phyloP scores from a whole-genome alignment of 2,888 invertebrate species.

The Bhutanitis thaidina region DNA sequence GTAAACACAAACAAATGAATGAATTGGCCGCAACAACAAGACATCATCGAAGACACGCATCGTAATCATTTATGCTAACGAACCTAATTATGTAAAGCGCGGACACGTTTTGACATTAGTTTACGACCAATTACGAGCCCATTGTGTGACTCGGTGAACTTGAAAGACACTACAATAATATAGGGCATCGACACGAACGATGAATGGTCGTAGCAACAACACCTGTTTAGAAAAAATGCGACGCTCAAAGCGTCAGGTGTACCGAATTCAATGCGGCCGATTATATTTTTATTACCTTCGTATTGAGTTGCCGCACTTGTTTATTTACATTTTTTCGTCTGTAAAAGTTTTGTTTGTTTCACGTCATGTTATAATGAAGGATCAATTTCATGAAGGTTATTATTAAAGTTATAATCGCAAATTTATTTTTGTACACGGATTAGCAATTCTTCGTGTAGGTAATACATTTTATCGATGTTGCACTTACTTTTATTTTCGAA shows the following conservation, averaged over 20 bases:
- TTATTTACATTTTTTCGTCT: constrained; percentile 36
- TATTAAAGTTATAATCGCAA: not conserved
- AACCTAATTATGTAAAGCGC: constrained; percentile 73
- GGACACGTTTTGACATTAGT: constrained; percentile 73
- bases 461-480: not conserved
- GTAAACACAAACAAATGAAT: constrained; percentile 73
- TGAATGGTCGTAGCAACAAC: constrained; percentile 51
- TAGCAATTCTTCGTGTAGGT: not conserved
- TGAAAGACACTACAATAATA: constrained; percentile 69
- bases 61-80: constrained; percentile 76
- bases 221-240: constrained; percentile 68
- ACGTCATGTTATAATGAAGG: constrained; percentile 24
- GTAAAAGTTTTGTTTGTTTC: constrained; percentile 27
- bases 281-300: constrained; percentile 50
- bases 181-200: constrained; percentile 68
- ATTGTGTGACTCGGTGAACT: constrained; percentile 75
- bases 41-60: constrained; percentile 72
- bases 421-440: not conserved
- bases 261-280: constrained; percentile 52
- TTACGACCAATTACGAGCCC: constrained; percentile 70
- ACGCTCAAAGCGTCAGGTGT: constrained; percentile 58
- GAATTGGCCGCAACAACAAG: constrained; percentile 66
- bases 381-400: constrained; percentile 17
- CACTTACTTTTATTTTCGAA: not conserved
- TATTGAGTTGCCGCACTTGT: constrained; percentile 34